A percentile compares a stretch with the other conserved stretches of the same genome.
These are phyloP conservation scores for Plebejus argus DNA, from an alignment of 2,888 invertebrate genomes.

Conservation along the genomic window DNA sequence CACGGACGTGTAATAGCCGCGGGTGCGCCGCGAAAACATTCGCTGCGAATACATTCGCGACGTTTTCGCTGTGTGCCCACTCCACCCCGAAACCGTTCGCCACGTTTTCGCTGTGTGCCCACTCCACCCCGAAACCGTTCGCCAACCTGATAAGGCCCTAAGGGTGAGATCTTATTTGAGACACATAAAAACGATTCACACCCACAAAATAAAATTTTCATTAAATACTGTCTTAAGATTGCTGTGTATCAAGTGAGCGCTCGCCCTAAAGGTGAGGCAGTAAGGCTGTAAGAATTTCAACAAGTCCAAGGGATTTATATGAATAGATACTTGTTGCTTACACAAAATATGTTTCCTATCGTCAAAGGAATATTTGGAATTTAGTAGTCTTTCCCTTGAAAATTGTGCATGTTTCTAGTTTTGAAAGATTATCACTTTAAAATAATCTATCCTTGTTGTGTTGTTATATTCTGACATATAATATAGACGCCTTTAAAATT, in stretches of 20 bases:
- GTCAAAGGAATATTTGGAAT: neutral
- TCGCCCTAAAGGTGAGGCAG: too few species aligned
- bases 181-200: neutral
- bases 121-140: too few species aligned
- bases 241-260: too few species aligned
- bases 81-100: too few species aligned
- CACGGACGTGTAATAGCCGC: too few species aligned
- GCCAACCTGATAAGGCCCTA: too few species aligned
- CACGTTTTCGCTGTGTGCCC: too few species aligned
- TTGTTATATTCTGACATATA: neutral
- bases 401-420: neutral
- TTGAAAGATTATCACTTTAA: neutral
- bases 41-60: too few species aligned
- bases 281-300: neutral
- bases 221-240: too few species aligned
- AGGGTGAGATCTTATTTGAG: neutral
- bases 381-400: neutral
- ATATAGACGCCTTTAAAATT: neutral
- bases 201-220: too few species aligned
- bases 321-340: neutral
- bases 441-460: neutral
- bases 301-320: neutral
- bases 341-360: neutral
- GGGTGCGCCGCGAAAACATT: too few species aligned
- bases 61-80: too few species aligned